Evolutionary conservation across 2,797 vertebrate species (phyloP), one percentile per base, ranked within the genome.

Genomic region (Pipistrellus pipistrellus): DNA sequence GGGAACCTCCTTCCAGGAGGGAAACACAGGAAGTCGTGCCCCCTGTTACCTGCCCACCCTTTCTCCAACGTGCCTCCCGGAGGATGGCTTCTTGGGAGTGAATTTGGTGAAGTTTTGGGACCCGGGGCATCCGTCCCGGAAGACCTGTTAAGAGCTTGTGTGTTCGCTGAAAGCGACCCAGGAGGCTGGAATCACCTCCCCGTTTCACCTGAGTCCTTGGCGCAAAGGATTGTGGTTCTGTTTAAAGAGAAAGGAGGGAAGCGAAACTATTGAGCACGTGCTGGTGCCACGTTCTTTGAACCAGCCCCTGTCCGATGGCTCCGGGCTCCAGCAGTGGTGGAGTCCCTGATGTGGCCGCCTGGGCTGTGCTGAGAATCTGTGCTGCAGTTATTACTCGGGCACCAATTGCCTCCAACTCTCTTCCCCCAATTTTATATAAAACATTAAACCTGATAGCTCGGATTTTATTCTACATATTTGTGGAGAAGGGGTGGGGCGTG

Each of bases 391-490:
- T 96, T 95, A 83, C 71, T 11, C 30, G 23, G 4, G 13, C 89
- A 55, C 12, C 57, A 15, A 91, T 64, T 27, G 41, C 11, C 15
- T 88, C 66, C 7, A 84, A 21, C 53, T 41, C 38, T 51, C 81
- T 21, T 51, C 46, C n/a, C 30, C 25, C 7, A 13, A 20, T 64
- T 57, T 87, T 82, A 71, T 18, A 51, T 51, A 51, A 94, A 86
- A 82, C 76, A 76, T 80, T 35, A 95, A 96, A 93, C 73, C 84
- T 55, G 71, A 41, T 96, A 95, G 94, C 83, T 73, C 85, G 27
- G 14, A 41, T 88, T 96, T 94, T 83, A 57, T 78, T 41, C 4
- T 11, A 46, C 4, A n/a, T 94, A 73, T 73, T 35, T 75, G 46
- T 25, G 35, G 84, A 80, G 0, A 75, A 85, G 30, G 55, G 32